A percentile compares a stretch with the other conserved stretches of the same genome.
phyloP scores from a whole-genome alignment of 2,888 invertebrate species.

The Mycogona germanica region DNA sequence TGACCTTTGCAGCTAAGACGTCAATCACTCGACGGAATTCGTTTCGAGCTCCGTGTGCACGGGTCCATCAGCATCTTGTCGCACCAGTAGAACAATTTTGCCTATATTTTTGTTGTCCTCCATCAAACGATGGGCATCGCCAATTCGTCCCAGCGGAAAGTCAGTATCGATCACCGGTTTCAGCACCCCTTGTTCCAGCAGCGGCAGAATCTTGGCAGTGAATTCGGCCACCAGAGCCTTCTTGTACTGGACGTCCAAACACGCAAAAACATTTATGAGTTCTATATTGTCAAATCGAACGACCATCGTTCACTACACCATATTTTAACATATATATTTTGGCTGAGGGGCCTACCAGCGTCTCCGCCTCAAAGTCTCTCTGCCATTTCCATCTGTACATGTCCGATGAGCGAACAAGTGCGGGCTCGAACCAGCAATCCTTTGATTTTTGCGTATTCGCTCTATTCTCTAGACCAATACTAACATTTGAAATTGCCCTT shows the following conservation, averaged over 20 bases:
- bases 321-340: constrained; percentile 26
- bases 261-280: neutral
- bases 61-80: constrained; percentile 2
- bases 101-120: constrained; percentile 18
- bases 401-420: no score
- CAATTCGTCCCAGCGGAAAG: constrained; percentile 16
- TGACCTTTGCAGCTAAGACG: no score
- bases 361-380: no score
- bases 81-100: constrained; percentile 17
- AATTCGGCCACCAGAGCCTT: constrained; percentile 29
- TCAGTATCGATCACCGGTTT: constrained; percentile 17
- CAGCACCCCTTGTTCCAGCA: constrained; percentile 8
- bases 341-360: no score
- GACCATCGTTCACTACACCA: neutral
- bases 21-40: no score
- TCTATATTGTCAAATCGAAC: no score
- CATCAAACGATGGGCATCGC: constrained; percentile 17
- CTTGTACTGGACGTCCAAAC: constrained; percentile 31
- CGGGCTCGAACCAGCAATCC: no score
- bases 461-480: no score
- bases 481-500: no score
- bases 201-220: constrained; percentile 15
- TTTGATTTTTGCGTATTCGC: no score
- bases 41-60: no score
- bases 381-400: no score